A percentile compares a stretch with the other conserved stretches of the same genome.
Evolutionary conservation across 1,140 invertebrate species (phyloP).

Genomic region (Campodea augens): DNA sequence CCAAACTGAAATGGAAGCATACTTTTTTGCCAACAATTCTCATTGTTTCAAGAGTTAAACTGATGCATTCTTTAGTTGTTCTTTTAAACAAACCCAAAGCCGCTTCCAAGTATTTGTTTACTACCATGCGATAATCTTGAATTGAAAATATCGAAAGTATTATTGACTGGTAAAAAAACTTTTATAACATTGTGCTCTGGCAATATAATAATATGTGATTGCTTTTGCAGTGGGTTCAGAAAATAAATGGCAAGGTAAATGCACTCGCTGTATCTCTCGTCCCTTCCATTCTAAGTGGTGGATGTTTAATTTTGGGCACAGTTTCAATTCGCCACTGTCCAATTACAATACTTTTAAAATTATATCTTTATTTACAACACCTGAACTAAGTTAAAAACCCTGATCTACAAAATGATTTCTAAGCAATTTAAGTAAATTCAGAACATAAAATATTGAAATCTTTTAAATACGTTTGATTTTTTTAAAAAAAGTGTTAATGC

Average conservation of each 20-base stretch:
- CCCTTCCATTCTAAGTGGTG: slow-evolving; percentile 8
- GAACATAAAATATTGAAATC: no score
- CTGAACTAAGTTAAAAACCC: no score
- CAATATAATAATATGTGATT: slow-evolving; percentile 2
- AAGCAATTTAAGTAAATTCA: no score
- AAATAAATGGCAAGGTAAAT: slow-evolving; percentile 10
- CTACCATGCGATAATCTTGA: background rate
- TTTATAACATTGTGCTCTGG: background rate
- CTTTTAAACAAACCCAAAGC: slow-evolving; percentile 1
- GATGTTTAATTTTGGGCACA: slow-evolving; percentile 1
- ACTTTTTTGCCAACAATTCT: background rate
- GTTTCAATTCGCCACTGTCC: no score
- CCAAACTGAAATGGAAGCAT: slow-evolving; percentile 4
- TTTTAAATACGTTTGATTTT: no score
- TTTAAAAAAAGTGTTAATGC: no score
- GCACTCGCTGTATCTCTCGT: slow-evolving; percentile 6
- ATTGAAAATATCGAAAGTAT: slow-evolving; percentile 12
- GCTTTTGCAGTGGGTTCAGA: slow-evolving; percentile 8
- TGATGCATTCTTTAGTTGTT: slow-evolving; percentile 7
- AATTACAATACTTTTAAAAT: background rate
- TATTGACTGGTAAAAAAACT: slow-evolving; percentile 9
- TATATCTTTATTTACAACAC: no score
- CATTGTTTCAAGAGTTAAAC: background rate
- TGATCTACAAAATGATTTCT: no score
- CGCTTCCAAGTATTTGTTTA: background rate